Evolutionary conservation across 2,797 vertebrate species (phyloP).

Genomic region (Calcarius lapponicus): DNA sequence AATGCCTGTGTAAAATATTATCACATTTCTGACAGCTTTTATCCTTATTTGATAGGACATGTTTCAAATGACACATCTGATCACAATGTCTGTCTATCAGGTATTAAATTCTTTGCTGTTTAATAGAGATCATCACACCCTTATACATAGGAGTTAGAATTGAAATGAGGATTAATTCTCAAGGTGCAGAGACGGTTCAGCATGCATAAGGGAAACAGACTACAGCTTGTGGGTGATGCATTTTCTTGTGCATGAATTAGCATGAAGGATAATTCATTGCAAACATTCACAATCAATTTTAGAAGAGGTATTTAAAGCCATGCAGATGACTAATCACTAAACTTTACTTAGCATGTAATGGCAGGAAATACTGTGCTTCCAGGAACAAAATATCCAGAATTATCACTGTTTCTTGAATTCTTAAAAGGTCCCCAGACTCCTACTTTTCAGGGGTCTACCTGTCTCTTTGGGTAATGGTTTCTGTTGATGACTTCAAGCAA

Average conservation of each 20-base stretch:
- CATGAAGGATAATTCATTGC: neutral
- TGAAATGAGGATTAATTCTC: slow-evolving; percentile 7
- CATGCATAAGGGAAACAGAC: neutral
- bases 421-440: neutral
- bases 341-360: neutral
- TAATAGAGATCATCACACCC: neutral
- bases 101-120: neutral
- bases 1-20: neutral
- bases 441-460: neutral
- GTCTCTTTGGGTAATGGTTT: neutral
- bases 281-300: neutral
- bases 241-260: neutral
- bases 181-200: neutral
- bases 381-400: neutral
- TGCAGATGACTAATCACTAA: neutral
- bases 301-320: neutral
- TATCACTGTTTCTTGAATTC: neutral
- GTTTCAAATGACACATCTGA: neutral
- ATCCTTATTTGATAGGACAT: neutral
- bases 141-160: neutral
- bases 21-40: neutral
- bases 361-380: neutral
- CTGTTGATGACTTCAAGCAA: neutral
- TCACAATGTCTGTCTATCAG: neutral
- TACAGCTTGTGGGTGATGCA: neutral